These are phyloP conservation scores for Hirtodrosophila cameraria DNA, from an alignment of 2,888 invertebrate genomes.

Conservation along the genomic window DNA sequence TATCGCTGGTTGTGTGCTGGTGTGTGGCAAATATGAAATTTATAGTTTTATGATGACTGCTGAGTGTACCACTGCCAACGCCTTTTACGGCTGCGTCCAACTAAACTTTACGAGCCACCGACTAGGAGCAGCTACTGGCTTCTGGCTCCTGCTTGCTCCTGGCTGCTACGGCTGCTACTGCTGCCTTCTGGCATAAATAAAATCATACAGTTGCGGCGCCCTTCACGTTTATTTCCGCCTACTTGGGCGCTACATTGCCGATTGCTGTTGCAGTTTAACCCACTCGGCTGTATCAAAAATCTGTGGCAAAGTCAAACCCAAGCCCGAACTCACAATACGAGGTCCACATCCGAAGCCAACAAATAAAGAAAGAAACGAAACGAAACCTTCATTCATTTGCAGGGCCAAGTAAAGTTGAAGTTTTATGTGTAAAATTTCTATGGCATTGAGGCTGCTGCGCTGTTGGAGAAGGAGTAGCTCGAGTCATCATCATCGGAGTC, in stretches of 20 bases:
- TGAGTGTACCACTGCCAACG: constrained; percentile 78
- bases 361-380: no score
- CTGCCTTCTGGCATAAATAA: constrained; percentile 67
- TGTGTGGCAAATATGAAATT: constrained; percentile 78
- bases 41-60: constrained; percentile 82
- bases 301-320: constrained; percentile 28
- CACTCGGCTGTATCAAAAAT: constrained; percentile 58
- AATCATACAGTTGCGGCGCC: constrained; percentile 57
- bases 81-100: constrained; percentile 72
- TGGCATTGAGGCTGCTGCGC: constrained; percentile 42
- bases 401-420: constrained; percentile 63
- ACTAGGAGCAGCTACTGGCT: constrained; percentile 31
- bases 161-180: constrained; percentile 4
- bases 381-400: constrained; percentile 27
- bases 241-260: constrained; percentile 76
- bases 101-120: constrained; percentile 74
- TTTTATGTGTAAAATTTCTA: constrained; percentile 72
- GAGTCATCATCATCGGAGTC: constrained; percentile 14
- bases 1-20: constrained; percentile 26
- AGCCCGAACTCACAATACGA: not conserved
- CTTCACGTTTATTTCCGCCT: constrained; percentile 70
- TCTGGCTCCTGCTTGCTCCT: constrained; percentile 20
- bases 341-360: constrained; percentile 9
- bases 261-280: constrained; percentile 40
- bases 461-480: constrained; percentile 33